A percentile compares a stretch with the other conserved stretches of the same genome.
Evolutionary conservation across 1,140 invertebrate species (phyloP).

Genomic region (Ceratina australensis): DNA sequence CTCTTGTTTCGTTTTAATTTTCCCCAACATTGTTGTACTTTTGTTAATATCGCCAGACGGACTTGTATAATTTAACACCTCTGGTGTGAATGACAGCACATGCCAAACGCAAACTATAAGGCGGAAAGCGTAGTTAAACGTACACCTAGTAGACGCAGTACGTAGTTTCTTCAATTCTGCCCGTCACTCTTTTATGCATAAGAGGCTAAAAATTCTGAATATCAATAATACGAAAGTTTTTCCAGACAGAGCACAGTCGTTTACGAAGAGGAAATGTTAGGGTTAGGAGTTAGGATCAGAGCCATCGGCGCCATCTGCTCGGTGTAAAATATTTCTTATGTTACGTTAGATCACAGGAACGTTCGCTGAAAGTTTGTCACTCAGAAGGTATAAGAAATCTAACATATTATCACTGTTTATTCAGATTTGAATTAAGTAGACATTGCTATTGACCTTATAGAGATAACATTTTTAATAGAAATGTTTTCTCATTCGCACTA

Average conservation of each 20-base stretch:
- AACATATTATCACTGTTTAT: neutral
- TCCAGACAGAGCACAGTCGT: too few relatives aligned
- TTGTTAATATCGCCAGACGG: slow-evolving; percentile 5
- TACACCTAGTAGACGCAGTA: too few relatives aligned
- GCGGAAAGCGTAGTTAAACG: too few relatives aligned
- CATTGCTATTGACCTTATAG: neutral
- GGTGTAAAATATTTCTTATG: neutral
- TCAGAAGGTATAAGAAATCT: neutral
- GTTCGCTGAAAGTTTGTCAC: neutral
- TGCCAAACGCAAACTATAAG: neutral
- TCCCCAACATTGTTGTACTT: slow-evolving; percentile 65
- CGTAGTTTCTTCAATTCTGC: too few relatives aligned
- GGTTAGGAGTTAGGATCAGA: neutral
- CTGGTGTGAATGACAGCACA: slow-evolving; percentile 15
- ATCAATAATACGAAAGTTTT: too few relatives aligned
- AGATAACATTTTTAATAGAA: neutral
- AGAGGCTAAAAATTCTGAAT: too few relatives aligned
- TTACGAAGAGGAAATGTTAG: too few relatives aligned
- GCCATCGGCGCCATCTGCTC: slow-evolving; percentile 11
- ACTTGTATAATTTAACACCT: slow-evolving; percentile 44
- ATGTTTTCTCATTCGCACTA: neutral
- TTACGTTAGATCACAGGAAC: neutral
- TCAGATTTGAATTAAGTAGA: neutral
- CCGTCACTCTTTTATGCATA: too few relatives aligned
- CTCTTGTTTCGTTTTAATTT: slow-evolving; percentile 70